These are phyloP conservation scores for Nasonia giraulti DNA, from an alignment of 1,140 invertebrate species.

Conservation along the genomic window DNA sequence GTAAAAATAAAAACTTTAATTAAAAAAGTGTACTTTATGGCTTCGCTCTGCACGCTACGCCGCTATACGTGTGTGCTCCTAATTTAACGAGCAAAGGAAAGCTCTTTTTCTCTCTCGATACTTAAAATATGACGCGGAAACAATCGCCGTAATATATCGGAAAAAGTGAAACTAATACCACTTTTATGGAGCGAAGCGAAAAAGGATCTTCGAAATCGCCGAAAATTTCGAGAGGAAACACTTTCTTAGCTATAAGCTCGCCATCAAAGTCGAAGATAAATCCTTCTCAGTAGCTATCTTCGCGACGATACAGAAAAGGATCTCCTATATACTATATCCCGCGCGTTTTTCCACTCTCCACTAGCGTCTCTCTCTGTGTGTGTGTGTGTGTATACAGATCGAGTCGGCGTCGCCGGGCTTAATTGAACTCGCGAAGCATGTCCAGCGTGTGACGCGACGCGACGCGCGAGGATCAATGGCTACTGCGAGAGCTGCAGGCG, in stretches of 20 bases:
- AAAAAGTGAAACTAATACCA: neutral
- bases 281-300: no score
- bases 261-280: no score
- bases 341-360: no score
- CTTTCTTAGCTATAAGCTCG: no score
- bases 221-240: no score
- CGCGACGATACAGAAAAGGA: neutral
- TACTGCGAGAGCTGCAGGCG: neutral
- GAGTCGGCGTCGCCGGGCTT: slow-evolving; percentile 2
- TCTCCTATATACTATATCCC: neutral
- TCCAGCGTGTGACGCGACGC: neutral
- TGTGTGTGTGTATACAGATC: neutral
- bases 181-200: neutral
- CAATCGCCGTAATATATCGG: neutral
- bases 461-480: neutral
- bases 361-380: no score
- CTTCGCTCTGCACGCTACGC: neutral
- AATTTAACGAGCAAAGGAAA: neutral
- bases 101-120: neutral
- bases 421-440: slow-evolving; percentile 41
- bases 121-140: neutral
- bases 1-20: slow-evolving; percentile 2
- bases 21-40: neutral
- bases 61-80: neutral
- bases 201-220: no score